Evolutionary conservation across 2,113 vertebrate species (phyloP), one percentile per base, ranked within the genome.

Genomic region (Bolborhynchus lineola): DNA sequence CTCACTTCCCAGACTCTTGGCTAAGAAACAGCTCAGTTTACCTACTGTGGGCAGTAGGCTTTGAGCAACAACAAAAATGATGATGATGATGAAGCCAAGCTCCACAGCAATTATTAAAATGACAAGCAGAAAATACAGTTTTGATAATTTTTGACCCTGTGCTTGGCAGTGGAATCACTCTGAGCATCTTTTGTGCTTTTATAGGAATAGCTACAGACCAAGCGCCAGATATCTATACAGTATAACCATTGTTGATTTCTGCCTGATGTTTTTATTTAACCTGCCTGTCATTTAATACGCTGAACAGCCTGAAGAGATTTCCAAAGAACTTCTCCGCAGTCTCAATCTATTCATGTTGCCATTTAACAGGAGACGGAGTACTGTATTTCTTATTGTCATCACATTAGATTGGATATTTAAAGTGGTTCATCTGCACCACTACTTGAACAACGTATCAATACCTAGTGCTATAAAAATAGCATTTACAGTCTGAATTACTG

Each of bases 221-320:
- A 99, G 98, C 76, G 98, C 98, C 4, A 64, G 98, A 21, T 98
- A 98, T 44, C 97, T 98, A 4, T 98, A 99, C 96, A 98, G 98
- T 92, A 92, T 98, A 94, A 98, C 98, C 11, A 23, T 98, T 96
- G 98, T 98, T 1, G 98, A 98, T 82, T 98, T 99, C 47, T 98
- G 98, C 11, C 95, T 98, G 68, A 97, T 98, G 13, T 88, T 99
- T 89, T 98, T 35, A 59, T 35, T 35, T 35, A 59, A 24, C 57
- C 33, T 57, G 97, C 78, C 82, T 99, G 87, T 98, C 97, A 5
- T 97, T 98, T 49, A 97, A 98, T 75, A 98, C 97, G 0, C 79
- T 98, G 81, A 98, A 97, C 92, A 99, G 96, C 84, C 81, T 85
- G 64, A 47, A 92, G 1, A 97, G 74, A 60, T 88, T 33, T 98